Percentiles rank a stretch among this genome's conserved stretches.
Evolutionary conservation across 1,140 invertebrate genomes (phyloP).

Genomic region (Sminthurinus signatus): DNA sequence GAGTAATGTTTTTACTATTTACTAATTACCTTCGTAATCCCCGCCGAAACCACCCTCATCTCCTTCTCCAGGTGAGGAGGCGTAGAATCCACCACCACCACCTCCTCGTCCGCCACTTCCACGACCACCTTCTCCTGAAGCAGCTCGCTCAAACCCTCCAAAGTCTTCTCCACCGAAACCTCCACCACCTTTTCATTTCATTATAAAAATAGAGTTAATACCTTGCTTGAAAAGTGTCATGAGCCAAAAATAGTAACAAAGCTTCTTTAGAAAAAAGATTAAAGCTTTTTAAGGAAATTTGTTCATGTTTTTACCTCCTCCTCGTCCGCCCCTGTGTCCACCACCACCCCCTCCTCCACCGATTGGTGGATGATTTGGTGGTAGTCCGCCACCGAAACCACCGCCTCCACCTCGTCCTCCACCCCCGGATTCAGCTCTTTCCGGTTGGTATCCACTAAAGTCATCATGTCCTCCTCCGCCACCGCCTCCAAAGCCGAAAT

Average conservation of each 20-base stretch:
- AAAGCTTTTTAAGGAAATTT: too few species aligned
- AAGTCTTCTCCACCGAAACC: too few species aligned
- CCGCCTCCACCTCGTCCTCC: background rate
- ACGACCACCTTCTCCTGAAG: slow-evolving; percentile 12
- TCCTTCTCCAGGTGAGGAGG: background rate
- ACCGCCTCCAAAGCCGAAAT: background rate
- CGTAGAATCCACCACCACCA: slow-evolving; percentile 2
- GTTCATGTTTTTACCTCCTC: too few species aligned
- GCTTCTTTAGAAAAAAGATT: too few species aligned
- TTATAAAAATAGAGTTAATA: too few species aligned
- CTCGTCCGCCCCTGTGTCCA: slow-evolving; percentile 14
- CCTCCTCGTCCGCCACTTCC: slow-evolving; percentile 13
- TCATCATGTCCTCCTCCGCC: background rate
- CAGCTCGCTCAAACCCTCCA: slow-evolving; percentile 11
- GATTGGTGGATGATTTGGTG: background rate
- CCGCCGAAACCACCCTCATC: slow-evolving; percentile 3
- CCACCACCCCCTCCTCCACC: slow-evolving; percentile 10
- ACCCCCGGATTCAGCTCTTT: slow-evolving; percentile 14
- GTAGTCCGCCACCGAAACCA: background rate
- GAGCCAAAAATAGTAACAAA: too few species aligned
- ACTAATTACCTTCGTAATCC: too few species aligned
- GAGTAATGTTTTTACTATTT: too few species aligned
- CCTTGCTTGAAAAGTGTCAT: too few species aligned
- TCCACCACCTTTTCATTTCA: too few species aligned
- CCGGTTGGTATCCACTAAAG: background rate